Conservation (phyloP, 2,797 vertebrate genomes). For the Sphenopsis melanotis region DNA sequence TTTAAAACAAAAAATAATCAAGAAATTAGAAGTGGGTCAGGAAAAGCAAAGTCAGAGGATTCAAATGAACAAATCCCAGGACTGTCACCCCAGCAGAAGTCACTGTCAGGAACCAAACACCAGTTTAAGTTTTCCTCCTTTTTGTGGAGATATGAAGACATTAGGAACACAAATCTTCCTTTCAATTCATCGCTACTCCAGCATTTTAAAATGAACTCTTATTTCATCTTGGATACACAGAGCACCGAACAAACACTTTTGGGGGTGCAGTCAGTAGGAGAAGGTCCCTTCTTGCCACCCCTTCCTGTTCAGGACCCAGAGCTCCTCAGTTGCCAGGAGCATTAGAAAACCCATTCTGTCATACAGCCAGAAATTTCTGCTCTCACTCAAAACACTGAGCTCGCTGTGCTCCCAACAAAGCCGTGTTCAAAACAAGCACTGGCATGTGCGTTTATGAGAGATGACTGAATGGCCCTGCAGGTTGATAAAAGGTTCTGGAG, state of each 20-base stretch:
- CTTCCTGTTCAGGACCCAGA: not conserved
- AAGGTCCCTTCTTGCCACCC: not conserved
- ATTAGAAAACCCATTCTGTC: not conserved
- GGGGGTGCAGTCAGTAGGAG: not conserved
- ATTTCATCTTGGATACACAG: not conserved
- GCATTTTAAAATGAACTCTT: not conserved
- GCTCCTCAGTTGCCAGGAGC: not conserved
- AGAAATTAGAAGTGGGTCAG: not conserved
- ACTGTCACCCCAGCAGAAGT: not conserved
- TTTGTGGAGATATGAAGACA: not conserved
- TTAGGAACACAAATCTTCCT: not conserved
- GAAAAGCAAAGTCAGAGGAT: not conserved
- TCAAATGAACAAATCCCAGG: not conserved
- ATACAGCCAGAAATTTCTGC: not conserved
- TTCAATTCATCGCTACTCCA: not conserved
- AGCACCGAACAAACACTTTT: not conserved
- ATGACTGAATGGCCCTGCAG: slow-evolving; percentile 18
- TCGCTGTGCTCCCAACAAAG: slow-evolving; percentile 12
- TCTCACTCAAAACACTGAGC: not conserved
- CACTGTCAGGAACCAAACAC: not conserved
- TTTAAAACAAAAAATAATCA: not conserved
- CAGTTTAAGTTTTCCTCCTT: not conserved
- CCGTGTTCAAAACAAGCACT: not conserved
- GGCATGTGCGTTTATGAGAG: not conserved
- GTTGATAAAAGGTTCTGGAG: slow-evolving; percentile 42